Percentiles rank a stretch among this genome's conserved stretches.
phyloP scores from a whole-genome alignment of 2,113 vertebrate species.

The Entelurus aequoreus region DNA sequence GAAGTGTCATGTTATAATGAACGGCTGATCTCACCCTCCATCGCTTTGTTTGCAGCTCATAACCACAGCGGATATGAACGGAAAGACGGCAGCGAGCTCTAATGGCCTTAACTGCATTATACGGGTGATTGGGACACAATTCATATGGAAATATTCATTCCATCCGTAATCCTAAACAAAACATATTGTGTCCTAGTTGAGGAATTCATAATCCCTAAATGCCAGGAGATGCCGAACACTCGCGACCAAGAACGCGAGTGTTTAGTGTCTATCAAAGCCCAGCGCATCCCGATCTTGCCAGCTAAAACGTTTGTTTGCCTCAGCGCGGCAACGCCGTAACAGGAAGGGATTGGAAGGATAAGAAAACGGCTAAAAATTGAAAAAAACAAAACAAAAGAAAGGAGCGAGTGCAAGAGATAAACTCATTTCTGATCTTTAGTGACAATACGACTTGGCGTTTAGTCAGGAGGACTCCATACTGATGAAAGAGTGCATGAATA shows the following conservation, averaged over 20 bases:
- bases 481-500: conserved; percentile 68
- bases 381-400: background rate
- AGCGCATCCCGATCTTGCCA: conserved; percentile 57
- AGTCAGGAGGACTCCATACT: conserved; percentile 49
- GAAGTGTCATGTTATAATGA: conserved; percentile 49
- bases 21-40: conserved; percentile 42
- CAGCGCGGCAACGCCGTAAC: conserved; percentile 31
- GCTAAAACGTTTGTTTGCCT: conserved; percentile 57
- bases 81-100: conserved; percentile 17
- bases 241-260: conserved; percentile 29
- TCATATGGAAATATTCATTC: conserved; percentile 31
- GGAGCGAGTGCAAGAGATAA: conserved; percentile 27
- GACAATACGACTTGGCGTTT: conserved; percentile 66
- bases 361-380: conserved; percentile 31
- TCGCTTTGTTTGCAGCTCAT: conserved; percentile 47
- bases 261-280: conserved; percentile 49
- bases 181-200: conserved; percentile 17
- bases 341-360: conserved; percentile 35
- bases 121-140: conserved; percentile 23
- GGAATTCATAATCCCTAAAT: conserved; percentile 42
- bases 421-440: conserved; percentile 65
- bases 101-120: conserved; percentile 34
- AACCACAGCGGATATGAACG: conserved; percentile 31
- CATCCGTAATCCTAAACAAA: conserved; percentile 41
- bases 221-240: conserved; percentile 7